Evolutionary conservation across 1,140 invertebrate genomes (phyloP), one percentile per base, ranked within the genome.

Genomic region (Pectinophora gossypiella): DNA sequence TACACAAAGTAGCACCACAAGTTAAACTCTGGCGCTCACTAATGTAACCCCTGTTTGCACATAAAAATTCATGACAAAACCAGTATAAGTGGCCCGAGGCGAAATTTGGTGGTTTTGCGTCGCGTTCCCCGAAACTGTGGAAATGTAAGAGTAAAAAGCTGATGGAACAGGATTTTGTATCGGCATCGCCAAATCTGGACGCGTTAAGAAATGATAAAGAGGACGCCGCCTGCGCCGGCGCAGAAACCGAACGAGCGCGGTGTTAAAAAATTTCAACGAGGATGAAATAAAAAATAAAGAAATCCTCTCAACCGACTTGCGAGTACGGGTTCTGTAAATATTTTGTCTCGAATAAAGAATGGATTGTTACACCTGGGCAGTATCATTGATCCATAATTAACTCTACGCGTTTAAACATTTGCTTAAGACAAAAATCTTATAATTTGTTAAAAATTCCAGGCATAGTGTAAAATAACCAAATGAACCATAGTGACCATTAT

Each of bases 41-140:
- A 32, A 32, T 32, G 27, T 32, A 32, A 32, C 2, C 64, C 68
- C 56, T 59, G 71, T 76, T 78, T 69, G 68, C 47, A 67, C 71
- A 78, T 85, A 83, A 83, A 85, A 85, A 85, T 85, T 81, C 76
- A 83, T 67, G 76, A 73, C 74, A 80, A 83, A 85, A 85, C 82
- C 79, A 74, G 82, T 81, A 83, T 83, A 77, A 80, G 75, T 70
- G 68, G 72, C 79, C 76, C 72, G 72, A 80, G 79, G 82, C 79
- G 27, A 32, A 32, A 32, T 32, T 32, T 32, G 9, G 27, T 32
- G 63, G 78, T 85, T 83, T 78, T 73, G 68, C 69, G 54, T 56
- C 51, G 56, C 68, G 77, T 85, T 85, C 82, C 72, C 71, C 71
- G 82, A 82, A 85, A 75, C 72, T 71, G 74, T 32, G 77, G 82